These are phyloP conservation scores for Mus pahari DNA, from an alignment of 2,113 vertebrate genomes.

Conservation along the genomic window DNA sequence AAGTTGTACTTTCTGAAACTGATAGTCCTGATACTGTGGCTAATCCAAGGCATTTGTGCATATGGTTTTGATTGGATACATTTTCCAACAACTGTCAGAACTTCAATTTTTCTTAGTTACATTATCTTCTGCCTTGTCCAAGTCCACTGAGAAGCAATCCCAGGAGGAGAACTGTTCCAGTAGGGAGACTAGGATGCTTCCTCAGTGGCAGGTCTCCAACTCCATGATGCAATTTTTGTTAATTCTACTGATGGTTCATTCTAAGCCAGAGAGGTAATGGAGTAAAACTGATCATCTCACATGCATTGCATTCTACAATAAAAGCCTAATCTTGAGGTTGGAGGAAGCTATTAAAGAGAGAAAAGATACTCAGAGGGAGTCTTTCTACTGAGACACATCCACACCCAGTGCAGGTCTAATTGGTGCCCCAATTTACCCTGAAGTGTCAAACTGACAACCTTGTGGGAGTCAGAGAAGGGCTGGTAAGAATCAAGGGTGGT, in stretches of 20 bases:
- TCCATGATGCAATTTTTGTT: conserved; percentile 72
- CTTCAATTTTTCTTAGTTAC: conserved; percentile 65
- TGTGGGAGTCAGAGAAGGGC: not conserved
- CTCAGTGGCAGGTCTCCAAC: conserved; percentile 69
- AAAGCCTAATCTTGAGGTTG: conserved; percentile 70
- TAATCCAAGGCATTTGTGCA: conserved; percentile 62
- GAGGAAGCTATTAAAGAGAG: conserved; percentile 69
- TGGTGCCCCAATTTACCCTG: not conserved
- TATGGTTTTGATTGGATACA: conserved; percentile 48
- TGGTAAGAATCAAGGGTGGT: not conserved
- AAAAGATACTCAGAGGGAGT: conserved; percentile 40
- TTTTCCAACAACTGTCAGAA: conserved; percentile 58
- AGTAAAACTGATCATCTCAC: conserved; percentile 66
- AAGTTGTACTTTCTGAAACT: conserved; percentile 26
- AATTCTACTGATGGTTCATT: conserved; percentile 69
- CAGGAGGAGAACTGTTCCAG: conserved; percentile 59
- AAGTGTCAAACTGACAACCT: conserved; percentile 20
- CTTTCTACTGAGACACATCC: conserved; percentile 58
- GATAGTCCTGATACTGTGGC: conserved; percentile 40
- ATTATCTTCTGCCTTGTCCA: conserved; percentile 69
- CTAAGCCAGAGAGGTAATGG: conserved; percentile 70
- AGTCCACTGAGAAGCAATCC: conserved; percentile 65
- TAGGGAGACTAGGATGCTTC: conserved; percentile 68
- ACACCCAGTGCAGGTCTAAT: conserved; percentile 48
- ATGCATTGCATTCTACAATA: conserved; percentile 71